Evolutionary conservation across 1,140 invertebrate genomes (phyloP), one percentile per base, ranked within the genome.

Genomic region (Nylanderia fulva): DNA sequence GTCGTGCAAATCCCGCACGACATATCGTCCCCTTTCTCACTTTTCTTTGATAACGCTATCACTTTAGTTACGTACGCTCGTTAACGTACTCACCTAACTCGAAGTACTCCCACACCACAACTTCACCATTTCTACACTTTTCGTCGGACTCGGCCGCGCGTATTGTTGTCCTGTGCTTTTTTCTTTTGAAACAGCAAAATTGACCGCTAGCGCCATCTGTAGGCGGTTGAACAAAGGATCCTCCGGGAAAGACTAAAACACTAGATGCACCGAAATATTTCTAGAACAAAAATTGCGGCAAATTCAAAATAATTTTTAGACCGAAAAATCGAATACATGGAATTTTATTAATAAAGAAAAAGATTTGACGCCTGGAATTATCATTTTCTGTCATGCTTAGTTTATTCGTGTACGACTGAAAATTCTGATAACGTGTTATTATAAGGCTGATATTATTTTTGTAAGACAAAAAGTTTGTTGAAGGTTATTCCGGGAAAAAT

Each of bases 61-160:
- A 29, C 48, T 63, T 42, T 15, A 11, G 48, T 48, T 15, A 48
- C 6, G 42, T 61, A 52, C 11, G 27, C 11, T 42, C 39, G 27
- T 33, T 54, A 66, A 58, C 83, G 66, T 87, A 90, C 92, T 92
- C 89, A 93, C 92, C 91, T 91, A 84, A 86, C 87, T 93, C 91
- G 92, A 91, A 92, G 87, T 87, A 87, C 91, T 91, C 83, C 89
- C 86, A 72, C 86, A 84, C 90, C 85, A 90, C 86, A 88, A 89
- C 84, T 91, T 86, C 88, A 92, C 88, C 91, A 93, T 92, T 91
- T 92, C 91, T 90, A 91, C 88, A 89, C 88, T 91, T 92, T 90
- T 88, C 90, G 89, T 89, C 88, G 85, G 77, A 88, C 89, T 86
- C 85, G 66, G 60, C 85, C 89, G 77, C 79, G 71, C 42, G 79